Evolutionary conservation across 2,113 vertebrate species (phyloP), one percentile per base, ranked within the genome.

Genomic region (Tupaia tana): DNA sequence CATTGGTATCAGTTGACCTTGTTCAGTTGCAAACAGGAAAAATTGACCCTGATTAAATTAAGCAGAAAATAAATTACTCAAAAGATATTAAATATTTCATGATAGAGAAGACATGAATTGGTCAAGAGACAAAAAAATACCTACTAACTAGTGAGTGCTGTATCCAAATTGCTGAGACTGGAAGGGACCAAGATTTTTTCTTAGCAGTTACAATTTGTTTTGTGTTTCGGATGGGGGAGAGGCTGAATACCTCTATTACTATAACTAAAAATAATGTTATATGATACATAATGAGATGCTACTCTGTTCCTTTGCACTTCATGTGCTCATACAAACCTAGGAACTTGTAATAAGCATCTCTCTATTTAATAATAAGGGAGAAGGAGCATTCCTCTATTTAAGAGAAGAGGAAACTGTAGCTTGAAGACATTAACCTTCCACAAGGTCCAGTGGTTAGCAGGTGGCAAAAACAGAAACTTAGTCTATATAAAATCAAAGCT

Each of bases 1-100:
- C 31, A 81, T 22, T 6, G 54, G n/a, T 0, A 66, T 73, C 7
- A 25, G 0, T 24, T n/a, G 1, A 4, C 2, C 0, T 1, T 31
- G 24, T 91, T 86, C 18, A 2, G 6, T 73, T 85, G 19, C 29
- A 91, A 54, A 84, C 0, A 19, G 12, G 27, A 80, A n/a, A 86
- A 89, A 66, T 6, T 19, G 22, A 85, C 6, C 9, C 24, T 93
- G n/a, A 70, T 79, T 74, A 71, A 83, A 81, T 73, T 59, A 81
- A 71, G 19, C 63, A 52, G 52, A 77, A 84, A 79, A 74, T 3
- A 52, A 67, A 74, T 87, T n/a, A 20, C 3, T 20, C 25, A 24
- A 85, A 31, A 2, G 0, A 6, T 69, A 66, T 74, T 64, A 91
- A 79, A 70, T 70, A 83, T 25, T 14, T 86, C 19, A 80, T 9